A percentile compares a stretch with the other conserved stretches of the same genome.
These are phyloP conservation scores for Hanleya hanleyi DNA, from an alignment of 2,888 invertebrate species.

Conservation along the genomic window DNA sequence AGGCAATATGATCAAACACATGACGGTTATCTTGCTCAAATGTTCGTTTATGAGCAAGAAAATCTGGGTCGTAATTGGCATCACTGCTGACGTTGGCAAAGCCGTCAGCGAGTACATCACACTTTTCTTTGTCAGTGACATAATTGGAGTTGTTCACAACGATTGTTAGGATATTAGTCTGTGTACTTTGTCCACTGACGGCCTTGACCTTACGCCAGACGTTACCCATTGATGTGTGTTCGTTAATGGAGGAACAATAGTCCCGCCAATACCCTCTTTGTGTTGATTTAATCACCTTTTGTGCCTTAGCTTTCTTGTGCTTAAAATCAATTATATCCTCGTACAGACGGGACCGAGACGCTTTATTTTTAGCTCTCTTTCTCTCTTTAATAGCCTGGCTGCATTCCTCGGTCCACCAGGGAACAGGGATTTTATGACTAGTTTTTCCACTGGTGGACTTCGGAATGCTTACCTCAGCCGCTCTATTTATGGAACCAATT, in stretches of 20 bases:
- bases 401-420: constrained; percentile 3
- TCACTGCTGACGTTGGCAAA: background rate
- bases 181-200: background rate
- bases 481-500: background rate
- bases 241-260: background rate
- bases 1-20: background rate
- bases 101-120: background rate
- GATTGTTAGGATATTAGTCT: background rate
- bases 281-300: background rate
- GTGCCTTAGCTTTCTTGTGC: background rate
- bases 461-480: background rate
- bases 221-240: background rate
- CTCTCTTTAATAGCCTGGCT: background rate
- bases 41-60: background rate
- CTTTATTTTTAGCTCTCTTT: background rate
- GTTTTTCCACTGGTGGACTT: background rate
- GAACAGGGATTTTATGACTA: background rate
- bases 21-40: background rate
- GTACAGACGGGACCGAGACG: background rate
- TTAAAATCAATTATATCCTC: background rate
- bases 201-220: background rate
- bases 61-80: background rate
- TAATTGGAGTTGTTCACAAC: background rate
- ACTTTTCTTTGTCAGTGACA: background rate
- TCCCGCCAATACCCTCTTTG: background rate